Evolutionary conservation across 1,140 invertebrate genomes (phyloP), one percentile per base, ranked within the genome.

Genomic region (Limonius californicus): DNA sequence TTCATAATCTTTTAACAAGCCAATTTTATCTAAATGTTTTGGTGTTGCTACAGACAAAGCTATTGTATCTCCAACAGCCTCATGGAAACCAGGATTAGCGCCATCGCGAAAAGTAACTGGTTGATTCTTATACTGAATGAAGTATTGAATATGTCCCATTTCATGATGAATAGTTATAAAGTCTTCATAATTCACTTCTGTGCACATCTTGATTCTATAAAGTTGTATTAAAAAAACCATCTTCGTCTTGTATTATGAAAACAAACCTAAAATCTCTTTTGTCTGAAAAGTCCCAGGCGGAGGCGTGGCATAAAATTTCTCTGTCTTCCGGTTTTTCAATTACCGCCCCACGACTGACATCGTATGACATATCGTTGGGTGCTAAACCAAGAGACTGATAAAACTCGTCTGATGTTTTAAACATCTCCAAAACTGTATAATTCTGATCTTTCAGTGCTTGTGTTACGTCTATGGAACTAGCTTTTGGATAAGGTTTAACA

Each of bases 281-380:
- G 69, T 90, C 83, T 67, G 79, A 91, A 63, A 94, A 86, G 73
- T 94, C 90, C 85, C 87, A 90, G 0, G 91, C 90, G 0, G 87
- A 88, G 0, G 90, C 88, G 66, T 93, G 90, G 70, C 91, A 89
- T 0, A 85, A 76, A 57, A 87, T 78, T 19, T 86, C 82, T 0
- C 86, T 77, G 63, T 82, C 74, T 73, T 82, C 64, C 0, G 85
- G 85, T 63, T 85, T 86, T 43, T 81, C 80, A 4, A 86, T 74
- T 2, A 86, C 80, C 0, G 83, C 65, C 59, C 86, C 86, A 1
- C 39, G 60, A 4, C 61, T 61, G 3, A 27, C 53, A 39, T 64
- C 50, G 50, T 63, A 69, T 39, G 60, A 54, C 53, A 64, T 60
- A 78, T 77, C 78, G 83, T 61, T 66, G 0, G 73, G 61, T 18